These are phyloP conservation scores for Drosophila chauvacae DNA, from an alignment of 1,140 invertebrate genomes.

Conservation along the genomic window DNA sequence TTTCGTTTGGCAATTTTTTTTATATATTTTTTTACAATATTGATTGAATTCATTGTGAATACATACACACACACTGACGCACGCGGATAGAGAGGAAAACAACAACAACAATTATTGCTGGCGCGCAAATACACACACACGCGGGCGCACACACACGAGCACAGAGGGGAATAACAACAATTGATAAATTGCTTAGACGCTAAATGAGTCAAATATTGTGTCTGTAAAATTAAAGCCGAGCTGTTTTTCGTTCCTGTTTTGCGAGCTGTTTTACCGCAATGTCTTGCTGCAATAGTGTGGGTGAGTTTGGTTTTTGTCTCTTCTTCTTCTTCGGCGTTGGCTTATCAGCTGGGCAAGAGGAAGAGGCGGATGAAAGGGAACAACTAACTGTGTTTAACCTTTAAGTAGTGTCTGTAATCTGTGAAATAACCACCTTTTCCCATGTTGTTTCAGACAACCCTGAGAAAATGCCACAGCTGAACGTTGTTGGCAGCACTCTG, in stretches of 20 bases:
- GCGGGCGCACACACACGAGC: neutral
- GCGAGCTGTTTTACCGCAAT: conserved; percentile 9
- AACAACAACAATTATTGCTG: conserved; percentile 34
- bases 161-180: conserved; percentile 18
- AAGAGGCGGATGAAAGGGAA: neutral
- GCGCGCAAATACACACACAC: conserved; percentile 50
- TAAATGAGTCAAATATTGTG: conserved; percentile 42
- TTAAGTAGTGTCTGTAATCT: conserved; percentile 1
- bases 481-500: neutral
- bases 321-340: conserved; percentile 5
- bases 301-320: conserved; percentile 10
- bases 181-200: conserved; percentile 50
- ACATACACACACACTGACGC: conserved; percentile 17
- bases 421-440: neutral
- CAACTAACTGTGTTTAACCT: conserved; percentile 13
- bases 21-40: conserved; percentile 29
- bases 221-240: conserved; percentile 5
- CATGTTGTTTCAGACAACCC: conserved; percentile 7
- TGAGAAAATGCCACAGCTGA: conserved; percentile 12
- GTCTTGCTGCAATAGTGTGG: conserved; percentile 35
- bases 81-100: conserved; percentile 33
- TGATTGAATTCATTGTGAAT: conserved; percentile 44
- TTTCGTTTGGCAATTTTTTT: conserved; percentile 8
- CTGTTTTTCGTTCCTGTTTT: conserved; percentile 3
- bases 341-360: conserved; percentile 22